phyloP scores from a whole-genome alignment of 2,113 vertebrate species.

The Pithys albifrons region DNA sequence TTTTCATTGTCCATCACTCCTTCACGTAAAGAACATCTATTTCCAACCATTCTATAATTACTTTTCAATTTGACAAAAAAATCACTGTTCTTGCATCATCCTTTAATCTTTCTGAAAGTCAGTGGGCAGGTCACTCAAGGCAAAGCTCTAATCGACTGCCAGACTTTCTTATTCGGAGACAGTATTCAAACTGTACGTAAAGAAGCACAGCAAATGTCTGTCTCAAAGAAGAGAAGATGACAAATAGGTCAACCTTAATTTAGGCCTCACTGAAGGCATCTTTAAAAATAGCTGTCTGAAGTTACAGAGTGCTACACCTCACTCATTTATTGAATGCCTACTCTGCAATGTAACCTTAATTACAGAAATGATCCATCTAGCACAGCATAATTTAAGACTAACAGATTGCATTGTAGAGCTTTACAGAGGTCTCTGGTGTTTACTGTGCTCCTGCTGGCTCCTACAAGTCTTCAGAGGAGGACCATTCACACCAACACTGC shows the following conservation, averaged over 20 bases:
- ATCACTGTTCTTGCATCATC: neutral
- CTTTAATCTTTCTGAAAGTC: slow-evolving; percentile 23
- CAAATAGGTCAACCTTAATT: slow-evolving; percentile 33
- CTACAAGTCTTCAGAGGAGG: neutral
- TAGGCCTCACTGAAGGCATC: neutral
- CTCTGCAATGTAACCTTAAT: slow-evolving; percentile 19
- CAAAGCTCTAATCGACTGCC: neutral
- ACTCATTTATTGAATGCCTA: slow-evolving; percentile 21
- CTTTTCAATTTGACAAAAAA: neutral
- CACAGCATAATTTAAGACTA: slow-evolving; percentile 25
- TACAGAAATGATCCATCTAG: slow-evolving; percentile 22
- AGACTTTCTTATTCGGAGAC: neutral
- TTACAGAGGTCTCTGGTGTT: neutral
- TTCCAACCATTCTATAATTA: neutral
- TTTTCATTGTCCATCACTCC: neutral
- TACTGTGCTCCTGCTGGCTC: neutral
- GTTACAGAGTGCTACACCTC: neutral
- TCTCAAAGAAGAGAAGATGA: neutral
- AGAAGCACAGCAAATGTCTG: neutral
- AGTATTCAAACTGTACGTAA: neutral
- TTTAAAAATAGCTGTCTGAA: slow-evolving; percentile 31
- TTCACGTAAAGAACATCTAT: neutral
- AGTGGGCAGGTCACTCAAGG: neutral
- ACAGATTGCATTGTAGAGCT: neutral
- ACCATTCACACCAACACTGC: neutral